These are phyloP conservation scores for Hydractinia echinata DNA, from an alignment of 30 jellyfish, hydroid and myxozoan genomes.

Conservation along the genomic window DNA sequence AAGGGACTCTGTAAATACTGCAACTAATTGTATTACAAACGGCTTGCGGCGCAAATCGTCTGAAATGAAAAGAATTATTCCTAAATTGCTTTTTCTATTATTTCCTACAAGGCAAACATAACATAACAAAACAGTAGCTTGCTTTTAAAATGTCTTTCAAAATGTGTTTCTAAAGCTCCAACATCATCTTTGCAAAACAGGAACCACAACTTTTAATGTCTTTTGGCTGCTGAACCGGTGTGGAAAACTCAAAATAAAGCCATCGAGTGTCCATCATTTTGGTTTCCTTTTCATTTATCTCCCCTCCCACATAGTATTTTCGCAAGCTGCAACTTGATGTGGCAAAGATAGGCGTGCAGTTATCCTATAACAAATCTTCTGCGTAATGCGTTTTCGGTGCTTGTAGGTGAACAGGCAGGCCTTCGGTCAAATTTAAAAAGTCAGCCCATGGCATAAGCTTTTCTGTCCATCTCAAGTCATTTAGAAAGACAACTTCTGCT, in stretches of 20 bases:
- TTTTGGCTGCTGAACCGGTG: background rate
- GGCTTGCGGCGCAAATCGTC: too few relatives aligned
- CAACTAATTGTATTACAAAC: too few relatives aligned
- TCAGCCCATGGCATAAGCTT: constrained; percentile 38
- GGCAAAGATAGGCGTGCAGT: constrained; percentile 38
- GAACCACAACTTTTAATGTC: background rate
- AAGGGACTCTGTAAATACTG: too few relatives aligned
- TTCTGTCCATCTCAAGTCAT: constrained; percentile 49
- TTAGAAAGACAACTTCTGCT: constrained; percentile 39
- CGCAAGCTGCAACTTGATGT: background rate
- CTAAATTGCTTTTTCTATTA: too few relatives aligned
- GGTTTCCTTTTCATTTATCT: background rate
- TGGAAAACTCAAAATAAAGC: background rate
- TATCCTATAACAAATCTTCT: constrained; percentile 27
- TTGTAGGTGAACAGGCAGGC: constrained; percentile 47
- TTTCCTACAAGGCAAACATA: too few relatives aligned
- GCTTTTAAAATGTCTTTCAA: too few relatives aligned
- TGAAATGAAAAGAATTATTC: too few relatives aligned
- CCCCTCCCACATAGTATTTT: background rate
- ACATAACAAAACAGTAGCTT: too few relatives aligned
- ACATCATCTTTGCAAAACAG: background rate
- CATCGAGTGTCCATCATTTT: background rate
- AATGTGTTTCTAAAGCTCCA: too few relatives aligned
- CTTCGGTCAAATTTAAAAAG: constrained; percentile 26
- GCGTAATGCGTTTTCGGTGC: constrained; percentile 42